Base-by-base conservation (phyloP, 1,140 invertebrate genomes). In the Leptopilina clavipes region DNA sequence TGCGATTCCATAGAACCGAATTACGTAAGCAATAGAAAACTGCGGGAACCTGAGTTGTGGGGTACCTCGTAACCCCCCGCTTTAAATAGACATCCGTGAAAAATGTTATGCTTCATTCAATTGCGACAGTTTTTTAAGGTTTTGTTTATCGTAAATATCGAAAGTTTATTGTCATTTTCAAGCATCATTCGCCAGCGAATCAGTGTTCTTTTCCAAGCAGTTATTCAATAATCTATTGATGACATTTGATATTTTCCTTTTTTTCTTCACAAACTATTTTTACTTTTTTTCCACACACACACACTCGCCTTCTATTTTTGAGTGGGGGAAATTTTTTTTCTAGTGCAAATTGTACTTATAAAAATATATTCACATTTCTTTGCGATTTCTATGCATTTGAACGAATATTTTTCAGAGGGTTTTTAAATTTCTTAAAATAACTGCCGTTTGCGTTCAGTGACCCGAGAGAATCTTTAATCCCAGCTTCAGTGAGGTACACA, bases 1-100 rank as follows among this genome's bases (percentile, higher is more conserved):
- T 65, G 56, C 73, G 73, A 65, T 37, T 52, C 45, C 17, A 19
- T 52, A 43, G 14, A 59, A 59, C 17, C 11, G 70, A 76, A 76
- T 44, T 43, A 65, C 12, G 59, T 31, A 65, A 65, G 59, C 19
- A 31, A 65, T 65, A 65, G 25, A 65, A 40, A 52, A 52, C 48
- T 17, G 48, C n/a, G 48, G 5, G 5, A 52, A 52, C 48, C 48
- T 52, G 59, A 65, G 25, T 31, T 22, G 22, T 65, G 14, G 22
- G 59, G 59, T 65, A 65, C 25, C 19, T 31, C 59, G 59, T 65
- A 65, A 65, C 59, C 59, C 22, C 59, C 11, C 18, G 2, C 19
- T 22, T 65, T 11, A 65, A 65, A 65, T n/a, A 31, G 59, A 65
- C 59, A 65, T 31, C 59, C 22, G 31, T 37, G 59, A 31, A 31